Base-by-base conservation (phyloP, 2,797 vertebrate genomes). In the Prunella strophiata region DNA sequence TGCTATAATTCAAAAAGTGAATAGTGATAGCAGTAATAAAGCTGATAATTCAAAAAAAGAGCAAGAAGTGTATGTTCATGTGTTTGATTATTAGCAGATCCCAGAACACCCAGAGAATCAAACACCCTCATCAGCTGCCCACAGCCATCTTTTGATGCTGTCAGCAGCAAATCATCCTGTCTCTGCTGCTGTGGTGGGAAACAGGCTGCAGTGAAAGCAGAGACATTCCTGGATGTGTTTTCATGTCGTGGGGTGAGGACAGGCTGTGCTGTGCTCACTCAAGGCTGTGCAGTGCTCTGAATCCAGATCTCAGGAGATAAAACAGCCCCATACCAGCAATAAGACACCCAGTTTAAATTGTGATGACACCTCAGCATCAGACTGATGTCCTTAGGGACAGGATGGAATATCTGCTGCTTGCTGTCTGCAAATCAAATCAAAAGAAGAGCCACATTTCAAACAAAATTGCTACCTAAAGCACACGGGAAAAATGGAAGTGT, bases 221-320 rank as follows among this genome's bases (percentile, higher is more conserved):
- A 30, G 54, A 4, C 19, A 2, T 36, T 17, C 0, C 1, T 8
- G 66, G 43, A 1, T 30, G 30, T 15, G 10, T 36, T 34, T 38
- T 9, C 29, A 17, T 17, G 1, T 1, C 26, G 0, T 20, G 55
- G 45, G 62, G 11, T 15, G 13, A 48, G 73, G 47, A 30, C 22
- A 9, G 75, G 59, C 72, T 90, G 58, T 6, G 5, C 75, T 20
- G 40, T 2, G 34, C 78, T 55, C 38, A 6, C 40, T 20, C 22
- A 2, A 3, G 47, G 45, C 36, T 36, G 36, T 58, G 27, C 43
- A 42, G 12, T 1, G 71, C 48, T 55, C 79, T 51, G 29, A 58
- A 47, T 10, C 18, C 66, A 62, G 6, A 27, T 9, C 65, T 32
- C 65, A 34, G 65, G 42, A 51, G n/a, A 50, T 27, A 10, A 72